Evolutionary conservation across 2,888 invertebrate genomes (phyloP).

Genomic region (Cryptus armator): DNA sequence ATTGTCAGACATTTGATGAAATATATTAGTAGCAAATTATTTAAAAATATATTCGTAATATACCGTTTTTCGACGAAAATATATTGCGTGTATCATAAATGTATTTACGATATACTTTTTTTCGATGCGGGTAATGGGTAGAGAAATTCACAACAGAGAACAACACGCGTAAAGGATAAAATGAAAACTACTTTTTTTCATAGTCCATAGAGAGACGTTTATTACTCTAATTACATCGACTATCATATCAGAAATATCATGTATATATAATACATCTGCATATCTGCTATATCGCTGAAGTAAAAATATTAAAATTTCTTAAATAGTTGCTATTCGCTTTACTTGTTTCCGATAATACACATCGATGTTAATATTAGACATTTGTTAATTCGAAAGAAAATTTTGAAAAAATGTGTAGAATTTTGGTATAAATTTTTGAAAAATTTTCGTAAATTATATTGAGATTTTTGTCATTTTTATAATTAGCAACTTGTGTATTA

Average conservation of each 20-base stretch:
- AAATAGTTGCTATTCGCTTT: constrained; percentile 43
- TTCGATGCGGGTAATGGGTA: too few species aligned
- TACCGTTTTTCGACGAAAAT: too few species aligned
- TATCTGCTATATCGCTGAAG: constrained; percentile 40
- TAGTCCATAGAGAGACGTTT: constrained; percentile 50
- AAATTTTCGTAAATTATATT: constrained; percentile 6
- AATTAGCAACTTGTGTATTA: not conserved
- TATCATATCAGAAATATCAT: constrained; percentile 65
- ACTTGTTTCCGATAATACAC: constrained; percentile 14
- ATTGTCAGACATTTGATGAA: too few species aligned
- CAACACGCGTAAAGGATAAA: not conserved
- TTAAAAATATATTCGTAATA: too few species aligned
- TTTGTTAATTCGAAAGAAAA: constrained; percentile 21
- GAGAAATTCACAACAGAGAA: not conserved
- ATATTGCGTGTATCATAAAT: too few species aligned
- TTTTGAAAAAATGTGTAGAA: not conserved
- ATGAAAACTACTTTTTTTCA: not conserved
- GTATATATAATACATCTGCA: constrained; percentile 38
- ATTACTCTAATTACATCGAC: constrained; percentile 60
- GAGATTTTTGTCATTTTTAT: not conserved
- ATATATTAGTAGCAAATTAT: too few species aligned
- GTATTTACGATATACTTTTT: too few species aligned
- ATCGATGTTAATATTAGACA: constrained; percentile 15
- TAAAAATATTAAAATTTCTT: constrained; percentile 63
- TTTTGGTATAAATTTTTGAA: constrained; percentile 7